Conservation (phyloP, 2,113 vertebrate genomes). For the Oceanodroma tethys region DNA sequence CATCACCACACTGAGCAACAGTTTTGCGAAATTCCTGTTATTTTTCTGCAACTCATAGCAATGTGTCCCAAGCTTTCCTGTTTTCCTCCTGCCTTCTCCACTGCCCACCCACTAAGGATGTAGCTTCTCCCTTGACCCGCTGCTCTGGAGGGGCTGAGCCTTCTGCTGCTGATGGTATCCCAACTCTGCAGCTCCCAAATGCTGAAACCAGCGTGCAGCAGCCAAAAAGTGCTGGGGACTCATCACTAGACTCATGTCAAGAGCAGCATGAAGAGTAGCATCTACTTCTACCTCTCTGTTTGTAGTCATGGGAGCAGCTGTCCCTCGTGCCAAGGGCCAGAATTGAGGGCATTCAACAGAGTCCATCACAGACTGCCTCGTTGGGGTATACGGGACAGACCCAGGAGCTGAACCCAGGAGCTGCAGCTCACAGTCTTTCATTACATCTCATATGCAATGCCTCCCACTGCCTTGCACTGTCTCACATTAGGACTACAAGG, state of each 20-base stretch:
- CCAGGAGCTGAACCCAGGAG: not conserved
- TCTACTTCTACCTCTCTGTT: not conserved
- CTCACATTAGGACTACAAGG: not conserved
- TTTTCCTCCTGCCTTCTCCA: not conserved
- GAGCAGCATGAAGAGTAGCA: not conserved
- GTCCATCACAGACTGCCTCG: not conserved
- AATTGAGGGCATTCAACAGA: not conserved
- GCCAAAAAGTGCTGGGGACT: not conserved
- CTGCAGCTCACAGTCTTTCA: accelerated
- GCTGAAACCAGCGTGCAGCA: not conserved
- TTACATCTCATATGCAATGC: accelerated
- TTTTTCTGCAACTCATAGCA: not conserved
- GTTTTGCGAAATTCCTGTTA: not conserved
- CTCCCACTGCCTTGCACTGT: not conserved
- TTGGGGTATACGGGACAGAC: not conserved
- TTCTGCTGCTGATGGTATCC: not conserved
- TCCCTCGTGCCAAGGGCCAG: not conserved
- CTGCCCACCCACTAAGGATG: not conserved
- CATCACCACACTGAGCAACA: not conserved
- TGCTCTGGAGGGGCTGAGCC: not conserved
- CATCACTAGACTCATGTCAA: not conserved
- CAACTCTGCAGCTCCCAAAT: not conserved
- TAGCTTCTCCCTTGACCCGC: not conserved
- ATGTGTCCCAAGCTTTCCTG: not conserved
- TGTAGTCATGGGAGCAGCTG: not conserved